Conservation (phyloP, 2,113 vertebrate species). For the Lepus americanus region DNA sequence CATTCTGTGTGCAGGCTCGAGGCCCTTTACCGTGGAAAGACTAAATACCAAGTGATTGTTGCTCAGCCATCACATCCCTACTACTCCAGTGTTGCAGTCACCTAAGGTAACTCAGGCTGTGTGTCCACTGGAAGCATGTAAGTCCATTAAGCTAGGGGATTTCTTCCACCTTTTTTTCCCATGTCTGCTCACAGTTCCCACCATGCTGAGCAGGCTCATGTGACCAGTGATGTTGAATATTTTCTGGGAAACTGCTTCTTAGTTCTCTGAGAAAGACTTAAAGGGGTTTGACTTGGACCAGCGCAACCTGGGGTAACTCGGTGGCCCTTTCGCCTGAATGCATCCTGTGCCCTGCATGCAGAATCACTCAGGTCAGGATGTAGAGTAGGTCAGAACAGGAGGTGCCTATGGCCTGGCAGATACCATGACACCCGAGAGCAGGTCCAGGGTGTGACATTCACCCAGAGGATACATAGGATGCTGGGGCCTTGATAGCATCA, state of each 20-base stretch:
- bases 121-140: neutral
- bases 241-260: neutral
- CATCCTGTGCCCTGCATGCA: no score
- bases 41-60: neutral
- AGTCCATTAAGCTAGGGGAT: no score
- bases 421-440: neutral
- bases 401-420: neutral
- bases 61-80: neutral
- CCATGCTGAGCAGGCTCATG: neutral
- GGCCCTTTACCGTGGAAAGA: neutral
- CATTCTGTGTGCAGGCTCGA: neutral
- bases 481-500: neutral
- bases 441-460: neutral
- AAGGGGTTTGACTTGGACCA: neutral
- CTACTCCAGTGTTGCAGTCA: no score
- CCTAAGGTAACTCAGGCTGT: neutral
- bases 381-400: neutral
- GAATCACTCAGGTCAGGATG: neutral
- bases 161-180: neutral
- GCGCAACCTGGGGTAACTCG: neutral
- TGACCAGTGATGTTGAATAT: neutral
- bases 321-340: neutral
- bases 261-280: neutral
- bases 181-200: neutral
- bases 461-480: neutral